Evolutionary conservation across 2,113 vertebrate genomes (phyloP).

Genomic region (Apteryx owenii): DNA sequence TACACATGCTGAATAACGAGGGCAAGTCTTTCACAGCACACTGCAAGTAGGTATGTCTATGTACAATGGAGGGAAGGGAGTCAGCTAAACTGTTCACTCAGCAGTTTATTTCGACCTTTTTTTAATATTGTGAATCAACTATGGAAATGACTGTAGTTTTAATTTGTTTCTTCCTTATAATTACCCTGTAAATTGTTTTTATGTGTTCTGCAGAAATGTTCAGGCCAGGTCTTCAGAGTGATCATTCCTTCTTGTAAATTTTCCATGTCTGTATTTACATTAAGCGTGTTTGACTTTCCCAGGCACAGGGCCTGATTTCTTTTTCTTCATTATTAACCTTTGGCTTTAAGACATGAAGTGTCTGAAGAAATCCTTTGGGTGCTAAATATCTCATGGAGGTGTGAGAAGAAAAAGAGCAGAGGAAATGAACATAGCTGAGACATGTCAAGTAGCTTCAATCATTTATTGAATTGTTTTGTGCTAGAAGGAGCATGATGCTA

Average conservation of each 20-base stretch:
- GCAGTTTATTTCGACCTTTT: background rate
- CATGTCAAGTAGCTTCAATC: background rate
- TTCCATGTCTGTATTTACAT: fast-evolving
- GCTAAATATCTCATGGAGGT: background rate
- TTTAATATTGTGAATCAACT: background rate
- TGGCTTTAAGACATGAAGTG: background rate
- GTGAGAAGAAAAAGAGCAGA: background rate
- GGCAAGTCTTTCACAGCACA: background rate
- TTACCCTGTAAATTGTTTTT: background rate
- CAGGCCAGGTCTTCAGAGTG: background rate
- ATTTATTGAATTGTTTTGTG: background rate
- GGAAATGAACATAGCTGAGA: background rate
- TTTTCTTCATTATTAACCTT: background rate
- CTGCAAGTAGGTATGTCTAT: background rate
- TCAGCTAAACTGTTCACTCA: background rate
- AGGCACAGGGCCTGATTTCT: background rate
- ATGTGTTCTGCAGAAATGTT: background rate
- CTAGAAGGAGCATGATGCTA: background rate
- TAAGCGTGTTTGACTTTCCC: background rate
- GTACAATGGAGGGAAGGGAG: background rate
- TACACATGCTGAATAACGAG: background rate
- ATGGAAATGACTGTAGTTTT: background rate
- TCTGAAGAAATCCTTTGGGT: background rate
- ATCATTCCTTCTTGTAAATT: background rate
- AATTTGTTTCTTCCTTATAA: background rate